Percentiles rank a stretch among this genome's conserved stretches.
Conservation (phyloP, 2,888 invertebrate species). For the Yponomeuta malinellus region DNA sequence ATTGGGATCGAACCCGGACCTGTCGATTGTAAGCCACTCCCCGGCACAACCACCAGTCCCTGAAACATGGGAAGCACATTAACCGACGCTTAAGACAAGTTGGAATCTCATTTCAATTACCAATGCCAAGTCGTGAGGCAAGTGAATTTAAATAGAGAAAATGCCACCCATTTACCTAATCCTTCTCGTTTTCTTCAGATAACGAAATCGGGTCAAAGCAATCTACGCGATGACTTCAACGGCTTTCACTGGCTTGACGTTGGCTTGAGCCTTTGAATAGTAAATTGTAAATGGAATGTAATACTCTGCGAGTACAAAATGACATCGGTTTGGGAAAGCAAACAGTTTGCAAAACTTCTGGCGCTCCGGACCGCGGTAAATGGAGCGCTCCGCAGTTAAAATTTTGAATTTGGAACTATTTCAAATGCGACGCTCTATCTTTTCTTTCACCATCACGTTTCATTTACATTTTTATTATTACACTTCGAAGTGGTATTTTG, state of each 20-base stretch:
- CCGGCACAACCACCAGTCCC: background rate
- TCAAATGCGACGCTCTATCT: background rate
- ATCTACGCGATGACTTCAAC: slow-evolving; percentile 6
- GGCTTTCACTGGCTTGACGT: too few species aligned
- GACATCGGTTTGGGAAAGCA: background rate
- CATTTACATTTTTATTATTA: background rate
- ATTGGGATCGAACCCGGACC: too few species aligned
- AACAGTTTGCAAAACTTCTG: background rate
- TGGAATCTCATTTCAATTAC: slow-evolving; percentile 38
- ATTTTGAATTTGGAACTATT: background rate
- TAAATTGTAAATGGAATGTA: too few species aligned
- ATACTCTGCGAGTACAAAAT: background rate
- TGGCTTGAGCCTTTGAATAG: too few species aligned
- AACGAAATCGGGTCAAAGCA: slow-evolving; percentile 2
- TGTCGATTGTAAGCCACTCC: too few species aligned
- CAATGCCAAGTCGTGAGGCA: slow-evolving; percentile 14
- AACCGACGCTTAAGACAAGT: slow-evolving; percentile 2
- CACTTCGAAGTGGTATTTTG: too few species aligned
- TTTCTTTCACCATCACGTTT: background rate
- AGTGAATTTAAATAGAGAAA: slow-evolving; percentile 47
- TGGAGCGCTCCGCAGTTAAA: background rate
- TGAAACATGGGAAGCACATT: slow-evolving; percentile 9
- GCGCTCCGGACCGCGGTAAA: background rate
- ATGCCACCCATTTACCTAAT: slow-evolving; percentile 49
- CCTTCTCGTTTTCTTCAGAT: slow-evolving; percentile 36